A percentile compares a stretch with the other conserved stretches of the same genome.
Conservation (phyloP, 1,140 invertebrate species). For the Delia radicum region DNA sequence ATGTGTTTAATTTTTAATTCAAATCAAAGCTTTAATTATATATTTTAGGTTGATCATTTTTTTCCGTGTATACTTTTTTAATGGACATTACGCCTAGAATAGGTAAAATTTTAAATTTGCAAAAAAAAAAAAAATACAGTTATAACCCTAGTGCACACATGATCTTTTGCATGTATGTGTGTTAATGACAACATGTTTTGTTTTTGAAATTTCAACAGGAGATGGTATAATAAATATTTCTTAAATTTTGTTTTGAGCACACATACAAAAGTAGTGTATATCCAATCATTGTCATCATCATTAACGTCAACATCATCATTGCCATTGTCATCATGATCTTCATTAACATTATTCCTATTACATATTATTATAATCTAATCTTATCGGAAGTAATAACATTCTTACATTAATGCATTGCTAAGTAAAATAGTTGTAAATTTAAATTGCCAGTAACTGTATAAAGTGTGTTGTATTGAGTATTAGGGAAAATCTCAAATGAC, state of each 20-base stretch:
- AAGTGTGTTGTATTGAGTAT: neutral
- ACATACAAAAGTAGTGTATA: neutral
- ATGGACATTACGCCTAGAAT: no score
- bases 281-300: neutral
- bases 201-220: neutral
- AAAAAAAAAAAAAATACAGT: no score
- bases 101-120: no score
- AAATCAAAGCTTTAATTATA: no score
- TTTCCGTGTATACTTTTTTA: no score
- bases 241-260: neutral
- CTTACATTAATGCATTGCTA: neutral
- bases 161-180: neutral
- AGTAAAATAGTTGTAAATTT: slow-evolving; percentile 2
- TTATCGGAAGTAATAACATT: neutral
- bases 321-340: neutral
- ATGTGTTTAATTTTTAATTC: no score
- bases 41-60: no score
- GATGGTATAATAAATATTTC: neutral
- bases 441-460: neutral
- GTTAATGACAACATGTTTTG: neutral
- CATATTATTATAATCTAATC: neutral
- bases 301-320: neutral
- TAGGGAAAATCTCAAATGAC: neutral
- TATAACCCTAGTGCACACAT: no score
- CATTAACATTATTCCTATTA: neutral